phyloP scores from a whole-genome alignment of 2,113 vertebrate species.

The Picathartes gymnocephalus region DNA sequence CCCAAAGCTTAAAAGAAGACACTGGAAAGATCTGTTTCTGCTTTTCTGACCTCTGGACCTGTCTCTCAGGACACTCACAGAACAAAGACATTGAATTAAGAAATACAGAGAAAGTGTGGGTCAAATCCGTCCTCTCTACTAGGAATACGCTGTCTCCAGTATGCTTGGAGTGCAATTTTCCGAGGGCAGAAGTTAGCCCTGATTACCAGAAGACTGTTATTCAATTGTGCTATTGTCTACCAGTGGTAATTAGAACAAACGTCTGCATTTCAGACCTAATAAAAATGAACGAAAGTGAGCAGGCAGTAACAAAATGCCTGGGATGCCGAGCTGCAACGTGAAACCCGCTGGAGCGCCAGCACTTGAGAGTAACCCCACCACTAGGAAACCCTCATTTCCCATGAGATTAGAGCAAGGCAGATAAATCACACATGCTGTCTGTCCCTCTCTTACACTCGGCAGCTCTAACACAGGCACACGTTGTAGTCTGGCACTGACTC shows the following conservation, averaged over 20 bases:
- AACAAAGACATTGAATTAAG: background rate
- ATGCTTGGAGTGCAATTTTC: background rate
- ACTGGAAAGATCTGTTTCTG: background rate
- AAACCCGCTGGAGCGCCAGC: background rate
- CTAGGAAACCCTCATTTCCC: background rate
- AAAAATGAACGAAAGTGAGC: background rate
- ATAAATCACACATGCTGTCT: background rate
- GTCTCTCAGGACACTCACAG: background rate
- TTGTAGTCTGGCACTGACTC: background rate
- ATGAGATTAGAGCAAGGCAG: background rate
- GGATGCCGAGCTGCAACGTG: accelerated
- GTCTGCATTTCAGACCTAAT: background rate
- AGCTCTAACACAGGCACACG: background rate
- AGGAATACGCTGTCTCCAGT: background rate
- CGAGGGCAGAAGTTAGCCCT: background rate
- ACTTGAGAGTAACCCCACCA: background rate
- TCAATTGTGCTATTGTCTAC: background rate
- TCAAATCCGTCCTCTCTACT: background rate
- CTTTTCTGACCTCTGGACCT: background rate
- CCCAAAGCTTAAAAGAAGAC: background rate
- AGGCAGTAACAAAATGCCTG: background rate
- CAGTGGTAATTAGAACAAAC: background rate
- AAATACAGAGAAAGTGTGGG: background rate
- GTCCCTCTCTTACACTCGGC: background rate
- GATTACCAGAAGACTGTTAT: background rate